Base-by-base conservation (phyloP, 2,888 invertebrate genomes). In the Ischnura elegans region DNA sequence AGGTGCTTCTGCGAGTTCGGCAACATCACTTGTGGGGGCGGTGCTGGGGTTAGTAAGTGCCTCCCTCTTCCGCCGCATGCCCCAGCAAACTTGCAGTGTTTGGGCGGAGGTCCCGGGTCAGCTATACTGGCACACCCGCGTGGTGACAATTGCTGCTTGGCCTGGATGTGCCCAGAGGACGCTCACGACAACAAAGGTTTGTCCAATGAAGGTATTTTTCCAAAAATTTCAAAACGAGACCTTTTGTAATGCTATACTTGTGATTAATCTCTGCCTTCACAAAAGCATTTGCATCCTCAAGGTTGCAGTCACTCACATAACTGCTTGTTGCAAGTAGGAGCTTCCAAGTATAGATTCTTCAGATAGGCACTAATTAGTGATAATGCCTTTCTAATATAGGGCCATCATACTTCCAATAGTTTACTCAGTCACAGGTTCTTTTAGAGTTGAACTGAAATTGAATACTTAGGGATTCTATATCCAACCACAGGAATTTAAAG, bases 1-100 rank as follows among this genome's bases (percentile, higher is more conserved):
- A 97, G 98, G 94, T 99, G 99, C 95, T 98, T 97, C 95, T 99
- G 99, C 95, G 98, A 98, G 95, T 97, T 98, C 96, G 98, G 99
- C 29, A 98, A 98, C 94, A 97, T 99, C 36, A 98, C 98, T 94
- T 99, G 99, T 95, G 97, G 98, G 94, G 97, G 97, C 66, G 97
- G 97, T 25, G 90, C 61, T 0, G 90, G 90, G 8, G n/a, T 61
- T 0, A 90, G 21, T 43, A 90, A 90, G 4, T 99, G 99, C 96
- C 97, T 98, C 2, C 98, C 98, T 0, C 97, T 98, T 0, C 96
- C 98, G 0, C 97, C 98, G 0, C 95, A 97, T 47, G 98, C 99
- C 0, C 98, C 99, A 0, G 96, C 97, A 51, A 97, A 97, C 93
- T 96, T 99, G 94, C 97, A 97, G 0, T 99, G 99, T 95, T 97